phyloP scores from a whole-genome alignment of 2,113 vertebrate genomes.

The Nibea albiflora region DNA sequence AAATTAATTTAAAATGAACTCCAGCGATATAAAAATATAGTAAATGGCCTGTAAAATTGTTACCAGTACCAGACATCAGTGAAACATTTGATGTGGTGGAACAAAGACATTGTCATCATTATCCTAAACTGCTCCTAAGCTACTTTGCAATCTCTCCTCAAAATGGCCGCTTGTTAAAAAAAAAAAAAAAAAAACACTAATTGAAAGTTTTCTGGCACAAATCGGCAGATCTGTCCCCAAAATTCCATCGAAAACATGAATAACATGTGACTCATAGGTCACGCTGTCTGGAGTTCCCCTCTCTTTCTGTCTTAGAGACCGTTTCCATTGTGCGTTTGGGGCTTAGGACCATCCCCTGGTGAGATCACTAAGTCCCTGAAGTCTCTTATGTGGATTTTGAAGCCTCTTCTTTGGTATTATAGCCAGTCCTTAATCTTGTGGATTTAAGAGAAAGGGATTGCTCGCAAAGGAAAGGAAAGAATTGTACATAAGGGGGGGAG shows the following conservation, averaged over 20 bases:
- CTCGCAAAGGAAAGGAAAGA: slow-evolving; percentile 58
- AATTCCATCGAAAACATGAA: slow-evolving; percentile 25
- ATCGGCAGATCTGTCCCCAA: slow-evolving; percentile 6
- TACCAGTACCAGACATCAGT: not conserved
- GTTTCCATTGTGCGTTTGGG: slow-evolving; percentile 40
- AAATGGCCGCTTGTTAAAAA: not conserved
- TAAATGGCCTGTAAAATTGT: not conserved
- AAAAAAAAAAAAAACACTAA: too few species aligned
- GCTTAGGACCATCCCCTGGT: slow-evolving; percentile 64
- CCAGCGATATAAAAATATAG: too few species aligned
- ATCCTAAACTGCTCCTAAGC: not conserved
- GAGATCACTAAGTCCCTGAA: slow-evolving; percentile 65
- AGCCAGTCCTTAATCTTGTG: slow-evolving; percentile 65
- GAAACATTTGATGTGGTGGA: not conserved
- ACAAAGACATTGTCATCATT: too few species aligned
- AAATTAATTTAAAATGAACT: too few species aligned
- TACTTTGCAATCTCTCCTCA: not conserved
- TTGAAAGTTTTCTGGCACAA: not conserved
- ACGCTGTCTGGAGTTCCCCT: slow-evolving; percentile 40
- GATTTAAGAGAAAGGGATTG: slow-evolving; percentile 70
- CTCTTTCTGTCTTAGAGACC: slow-evolving; percentile 27
- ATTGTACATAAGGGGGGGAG: too few species aligned
- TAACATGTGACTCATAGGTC: slow-evolving; percentile 54
- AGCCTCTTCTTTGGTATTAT: slow-evolving; percentile 75
- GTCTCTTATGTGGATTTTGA: slow-evolving; percentile 63